Evolutionary conservation across 2,797 vertebrate genomes (phyloP).

Genomic region (Darevskia mixta): DNA sequence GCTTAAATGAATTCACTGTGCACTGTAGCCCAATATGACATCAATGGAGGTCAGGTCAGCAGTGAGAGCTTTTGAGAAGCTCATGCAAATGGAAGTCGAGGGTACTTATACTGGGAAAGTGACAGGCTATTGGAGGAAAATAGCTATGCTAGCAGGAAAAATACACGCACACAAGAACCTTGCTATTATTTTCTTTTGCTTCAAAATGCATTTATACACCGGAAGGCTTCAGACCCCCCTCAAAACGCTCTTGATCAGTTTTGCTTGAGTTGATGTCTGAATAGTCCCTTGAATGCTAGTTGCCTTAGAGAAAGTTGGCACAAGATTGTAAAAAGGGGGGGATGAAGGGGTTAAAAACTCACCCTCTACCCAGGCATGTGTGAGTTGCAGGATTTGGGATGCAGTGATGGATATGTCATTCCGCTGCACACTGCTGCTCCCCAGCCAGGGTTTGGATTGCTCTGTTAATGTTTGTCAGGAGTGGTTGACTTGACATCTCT

Average conservation of each 20-base stretch:
- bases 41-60: not conserved
- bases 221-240: not conserved
- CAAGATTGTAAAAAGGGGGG: not conserved
- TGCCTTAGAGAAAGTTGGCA: not conserved
- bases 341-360: not conserved
- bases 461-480: too few species aligned
- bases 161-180: too few species aligned
- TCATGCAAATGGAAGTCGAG: not conserved
- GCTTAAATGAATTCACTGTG: not conserved
- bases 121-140: not conserved
- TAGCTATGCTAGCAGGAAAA: not conserved
- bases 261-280: not conserved
- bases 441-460: too few species aligned
- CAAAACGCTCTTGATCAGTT: not conserved
- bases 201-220: not conserved
- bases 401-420: too few species aligned
- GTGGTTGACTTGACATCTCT: too few species aligned
- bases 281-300: not conserved
- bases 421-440: too few species aligned
- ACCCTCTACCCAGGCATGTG: too few species aligned
- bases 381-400: too few species aligned
- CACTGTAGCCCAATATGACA: not conserved
- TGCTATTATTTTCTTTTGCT: not conserved
- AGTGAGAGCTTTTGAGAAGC: not conserved
- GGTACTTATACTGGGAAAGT: not conserved